Base-by-base conservation (phyloP, 2,888 invertebrate genomes). In the Drosophila antonietae region DNA sequence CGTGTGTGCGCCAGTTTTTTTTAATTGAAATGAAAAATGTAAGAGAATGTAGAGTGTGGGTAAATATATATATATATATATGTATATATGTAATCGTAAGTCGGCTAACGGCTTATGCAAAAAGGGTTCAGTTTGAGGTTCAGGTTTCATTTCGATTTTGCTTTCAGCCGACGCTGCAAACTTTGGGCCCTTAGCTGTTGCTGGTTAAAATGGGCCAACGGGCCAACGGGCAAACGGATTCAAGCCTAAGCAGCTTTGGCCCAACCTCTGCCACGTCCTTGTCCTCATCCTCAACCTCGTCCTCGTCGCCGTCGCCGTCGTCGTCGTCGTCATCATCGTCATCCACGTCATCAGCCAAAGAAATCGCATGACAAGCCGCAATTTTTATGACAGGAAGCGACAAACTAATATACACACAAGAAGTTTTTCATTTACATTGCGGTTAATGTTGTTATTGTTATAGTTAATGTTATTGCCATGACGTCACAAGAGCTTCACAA, bases 321-420 rank as follows among this genome's bases (percentile, higher is more conserved):
- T 57, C 56, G 23, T 59, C 56, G 28, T 20, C 35, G 23, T 20
- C 57, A 33, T 49, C 77, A 18, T 57, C 56, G 23, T 23, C 67
- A 44, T 65, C 59, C 51, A 68, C 72, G 77, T 76, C 80, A 76
- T 76, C 65, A 53, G 64, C 57, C 15, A 43, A 61, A 57, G 43
- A 72, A 84, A 88, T 85, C 88, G 85, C 85, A 89, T 85, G 85
- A 88, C 89, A 88, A 89, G 66, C 73, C 70, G 75, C 85, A 64
- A 75, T 85, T 89, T 81, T 80, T 68, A 85, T 75, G 75, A 70
- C 73, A 76, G 72, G 72, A 84, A 84, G 88, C 82, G 75, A 59
- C 74, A 73, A 86, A 80, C 76, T 84, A 82, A 83, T 84, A 76
- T 67, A 78, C 64, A 62, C 59, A 62, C 59, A 73, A 62, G 68